Conservation (phyloP, 2,113 vertebrate species). For the Chaetodon auriga region DNA sequence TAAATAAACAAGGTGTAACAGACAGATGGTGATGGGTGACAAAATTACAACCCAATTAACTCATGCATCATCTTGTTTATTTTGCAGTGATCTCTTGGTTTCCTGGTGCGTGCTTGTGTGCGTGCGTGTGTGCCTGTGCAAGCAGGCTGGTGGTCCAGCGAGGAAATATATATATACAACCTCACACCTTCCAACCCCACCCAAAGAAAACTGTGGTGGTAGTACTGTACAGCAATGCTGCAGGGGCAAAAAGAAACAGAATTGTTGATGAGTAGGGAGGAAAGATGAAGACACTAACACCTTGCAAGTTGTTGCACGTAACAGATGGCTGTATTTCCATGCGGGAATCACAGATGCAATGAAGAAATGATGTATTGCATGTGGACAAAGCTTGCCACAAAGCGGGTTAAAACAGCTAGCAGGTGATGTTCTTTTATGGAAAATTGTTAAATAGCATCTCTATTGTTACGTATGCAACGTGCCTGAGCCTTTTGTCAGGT, state of each 20-base stretch:
- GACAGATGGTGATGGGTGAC: conserved; percentile 56
- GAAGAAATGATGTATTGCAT: conserved; percentile 40
- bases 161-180: conserved; percentile 45
- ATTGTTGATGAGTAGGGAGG: conserved; percentile 67
- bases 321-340: conserved; percentile 72
- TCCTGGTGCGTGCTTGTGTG: conserved; percentile 2
- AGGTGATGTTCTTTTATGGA: conserved; percentile 12
- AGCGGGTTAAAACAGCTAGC: conserved; percentile 25
- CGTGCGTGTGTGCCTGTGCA: background rate
- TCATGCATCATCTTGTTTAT: conserved; percentile 40
- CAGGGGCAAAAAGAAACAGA: conserved; percentile 68
- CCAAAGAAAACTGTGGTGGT: conserved; percentile 36
- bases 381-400: conserved; percentile 48
- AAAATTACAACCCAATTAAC: conserved; percentile 56
- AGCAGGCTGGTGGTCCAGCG: conserved; percentile 15
- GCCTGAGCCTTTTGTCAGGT: background rate
- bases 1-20: conserved; percentile 64
- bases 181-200: conserved; percentile 31
- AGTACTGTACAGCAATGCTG: conserved; percentile 6
- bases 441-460: background rate
- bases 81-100: conserved; percentile 29
- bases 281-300: conserved; percentile 67
- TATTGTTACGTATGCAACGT: background rate
- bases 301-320: conserved; percentile 62
- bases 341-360: conserved; percentile 55